phyloP scores from a whole-genome alignment of 2,797 vertebrate species.

The Dallia pectoralis region DNA sequence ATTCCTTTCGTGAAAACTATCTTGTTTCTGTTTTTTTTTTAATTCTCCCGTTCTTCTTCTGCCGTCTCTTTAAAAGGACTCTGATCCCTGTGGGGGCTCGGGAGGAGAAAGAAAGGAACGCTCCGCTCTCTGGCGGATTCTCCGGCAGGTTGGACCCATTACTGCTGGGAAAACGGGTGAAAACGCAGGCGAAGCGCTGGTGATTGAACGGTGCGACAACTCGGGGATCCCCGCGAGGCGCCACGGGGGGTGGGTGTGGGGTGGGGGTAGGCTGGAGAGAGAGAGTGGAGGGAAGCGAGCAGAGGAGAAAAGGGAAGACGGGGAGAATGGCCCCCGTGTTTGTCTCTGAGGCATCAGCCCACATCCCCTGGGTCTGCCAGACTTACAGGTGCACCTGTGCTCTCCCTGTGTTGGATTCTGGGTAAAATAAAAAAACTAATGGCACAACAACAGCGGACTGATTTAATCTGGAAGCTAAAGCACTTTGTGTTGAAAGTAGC shows the following conservation, averaged over 20 bases:
- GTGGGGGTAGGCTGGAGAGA: neutral
- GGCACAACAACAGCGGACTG: slow-evolving; percentile 4
- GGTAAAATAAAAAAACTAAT: neutral
- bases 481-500: neutral
- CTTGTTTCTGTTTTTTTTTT: slow-evolving; percentile 14
- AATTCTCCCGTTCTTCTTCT: slow-evolving; percentile 12
- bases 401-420: slow-evolving; percentile 23
- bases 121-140: slow-evolving; percentile 23
- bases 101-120: slow-evolving; percentile 10
- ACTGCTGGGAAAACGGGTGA: slow-evolving; percentile 49
- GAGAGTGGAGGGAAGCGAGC: neutral
- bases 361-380: slow-evolving; percentile 30
- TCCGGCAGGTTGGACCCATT: slow-evolving; percentile 57
- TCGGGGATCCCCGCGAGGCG: slow-evolving; percentile 36
- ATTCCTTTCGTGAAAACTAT: slow-evolving; percentile 14
- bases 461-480: neutral
- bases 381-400: slow-evolving; percentile 36
- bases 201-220: slow-evolving; percentile 51
- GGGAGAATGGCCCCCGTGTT: slow-evolving; percentile 26
- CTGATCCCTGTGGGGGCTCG: slow-evolving; percentile 29
- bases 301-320: neutral
- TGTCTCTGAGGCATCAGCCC: slow-evolving; percentile 42
- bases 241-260: too few species aligned
- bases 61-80: slow-evolving; percentile 27
- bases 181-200: slow-evolving; percentile 34